Conservation (phyloP, 2,113 vertebrate species). For the Paradisaea rubra region DNA sequence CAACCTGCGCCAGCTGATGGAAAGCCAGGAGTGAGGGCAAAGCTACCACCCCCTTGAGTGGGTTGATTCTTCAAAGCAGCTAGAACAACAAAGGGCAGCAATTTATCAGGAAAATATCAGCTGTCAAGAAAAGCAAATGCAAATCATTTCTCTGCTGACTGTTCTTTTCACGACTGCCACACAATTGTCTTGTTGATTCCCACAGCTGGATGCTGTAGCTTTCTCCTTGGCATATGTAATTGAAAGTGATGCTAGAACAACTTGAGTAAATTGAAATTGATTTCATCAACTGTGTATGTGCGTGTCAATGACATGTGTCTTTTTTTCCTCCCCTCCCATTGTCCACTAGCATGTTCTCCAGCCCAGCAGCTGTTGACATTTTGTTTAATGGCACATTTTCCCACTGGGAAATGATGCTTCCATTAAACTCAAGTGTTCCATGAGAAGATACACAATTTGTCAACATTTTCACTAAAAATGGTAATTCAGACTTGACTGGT, state of each 20-base stretch:
- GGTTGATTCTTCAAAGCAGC: slow-evolving; percentile 33
- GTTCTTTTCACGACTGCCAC: slow-evolving; percentile 20
- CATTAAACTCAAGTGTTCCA: slow-evolving; percentile 5
- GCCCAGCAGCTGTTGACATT: slow-evolving; percentile 21
- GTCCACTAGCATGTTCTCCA: slow-evolving; percentile 29
- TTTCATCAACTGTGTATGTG: slow-evolving; percentile 12
- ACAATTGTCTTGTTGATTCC: slow-evolving; percentile 53
- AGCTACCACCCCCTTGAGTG: slow-evolving; percentile 12
- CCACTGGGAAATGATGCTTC: background rate
- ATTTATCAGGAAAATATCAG: slow-evolving; percentile 63
- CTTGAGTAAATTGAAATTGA: slow-evolving; percentile 28
- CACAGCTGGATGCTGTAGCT: slow-evolving; percentile 57
- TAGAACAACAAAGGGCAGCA: slow-evolving; percentile 55
- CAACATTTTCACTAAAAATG: slow-evolving; percentile 24
- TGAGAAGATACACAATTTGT: background rate
- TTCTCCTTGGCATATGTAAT: slow-evolving; percentile 34
- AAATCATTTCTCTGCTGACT: slow-evolving; percentile 34
- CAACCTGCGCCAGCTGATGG: background rate
- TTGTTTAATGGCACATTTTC: background rate
- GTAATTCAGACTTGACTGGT: background rate
- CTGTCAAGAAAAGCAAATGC: slow-evolving; percentile 53
- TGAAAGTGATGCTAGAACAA: slow-evolving; percentile 34
- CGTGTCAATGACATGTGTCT: background rate
- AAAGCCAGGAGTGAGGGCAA: background rate
- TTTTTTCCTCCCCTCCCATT: background rate